phyloP scores from a whole-genome alignment of 2,797 vertebrate species.

The Phylloscopus collybita region DNA sequence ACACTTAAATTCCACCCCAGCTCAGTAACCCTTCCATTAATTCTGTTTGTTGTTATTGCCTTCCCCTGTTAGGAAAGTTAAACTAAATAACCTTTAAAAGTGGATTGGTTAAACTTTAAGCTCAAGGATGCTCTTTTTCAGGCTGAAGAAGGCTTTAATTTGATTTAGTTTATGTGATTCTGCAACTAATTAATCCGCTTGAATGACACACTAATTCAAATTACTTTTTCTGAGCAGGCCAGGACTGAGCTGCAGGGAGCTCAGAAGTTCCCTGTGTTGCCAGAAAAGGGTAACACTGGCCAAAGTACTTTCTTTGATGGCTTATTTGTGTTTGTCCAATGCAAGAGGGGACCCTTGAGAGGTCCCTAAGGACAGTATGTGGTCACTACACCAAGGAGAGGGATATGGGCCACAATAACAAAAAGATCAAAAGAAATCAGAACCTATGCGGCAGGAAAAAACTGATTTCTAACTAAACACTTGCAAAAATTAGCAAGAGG shows the following conservation, averaged over 20 bases:
- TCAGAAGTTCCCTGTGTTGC: not conserved
- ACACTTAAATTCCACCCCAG: not conserved
- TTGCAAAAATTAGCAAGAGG: not conserved
- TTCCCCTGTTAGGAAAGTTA: not conserved
- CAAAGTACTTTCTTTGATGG: not conserved
- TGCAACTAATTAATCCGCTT: slow-evolving; percentile 25
- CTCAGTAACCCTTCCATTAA: not conserved
- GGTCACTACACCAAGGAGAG: not conserved
- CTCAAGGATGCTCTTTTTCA: not conserved
- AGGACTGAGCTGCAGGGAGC: not conserved
- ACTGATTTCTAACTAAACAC: not conserved
- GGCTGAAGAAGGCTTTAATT: slow-evolving; percentile 15
- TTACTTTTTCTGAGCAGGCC: not conserved
- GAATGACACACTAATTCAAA: not conserved
- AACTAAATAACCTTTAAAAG: slow-evolving; percentile 27
- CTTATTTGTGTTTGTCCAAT: not conserved
- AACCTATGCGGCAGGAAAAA: not conserved
- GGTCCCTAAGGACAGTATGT: not conserved
- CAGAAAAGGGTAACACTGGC: not conserved
- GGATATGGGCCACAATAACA: not conserved
- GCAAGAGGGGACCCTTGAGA: not conserved
- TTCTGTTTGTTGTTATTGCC: not conserved
- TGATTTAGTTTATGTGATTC: not conserved
- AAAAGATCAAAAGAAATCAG: not conserved
- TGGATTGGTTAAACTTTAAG: slow-evolving; percentile 3